Conservation (phyloP, 2,888 invertebrate species). For the Trissolcus brochymenae region DNA sequence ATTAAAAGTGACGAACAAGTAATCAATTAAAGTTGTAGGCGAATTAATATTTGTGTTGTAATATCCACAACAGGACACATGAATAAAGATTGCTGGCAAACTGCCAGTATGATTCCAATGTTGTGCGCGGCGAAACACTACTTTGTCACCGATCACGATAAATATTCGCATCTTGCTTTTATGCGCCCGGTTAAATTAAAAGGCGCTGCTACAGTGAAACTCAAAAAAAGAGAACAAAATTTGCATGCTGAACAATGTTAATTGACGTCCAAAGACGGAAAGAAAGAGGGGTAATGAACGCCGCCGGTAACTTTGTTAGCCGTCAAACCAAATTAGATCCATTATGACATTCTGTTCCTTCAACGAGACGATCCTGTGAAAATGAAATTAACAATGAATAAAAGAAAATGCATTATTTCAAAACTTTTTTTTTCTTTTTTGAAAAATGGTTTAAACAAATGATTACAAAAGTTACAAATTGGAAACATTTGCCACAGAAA, state of each 20-base stretch:
- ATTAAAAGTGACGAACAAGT: no score
- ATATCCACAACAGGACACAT: constrained; percentile 55
- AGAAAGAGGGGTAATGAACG: constrained; percentile 2
- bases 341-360: constrained; percentile 13
- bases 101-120: constrained; percentile 64
- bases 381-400: background rate
- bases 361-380: constrained; percentile 5
- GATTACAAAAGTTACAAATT: background rate
- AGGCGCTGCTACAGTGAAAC: constrained; percentile 12
- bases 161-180: constrained; percentile 39
- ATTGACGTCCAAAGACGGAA: constrained; percentile 19
- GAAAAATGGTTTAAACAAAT: background rate
- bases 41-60: constrained; percentile 62
- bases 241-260: constrained; percentile 10
- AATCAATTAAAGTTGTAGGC: constrained; percentile 33
- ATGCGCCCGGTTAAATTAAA: constrained; percentile 23
- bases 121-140: constrained; percentile 57
- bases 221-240: constrained; percentile 17
- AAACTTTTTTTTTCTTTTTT: background rate
- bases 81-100: constrained; percentile 63
- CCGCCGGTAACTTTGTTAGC: constrained; percentile 16
- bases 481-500: background rate
- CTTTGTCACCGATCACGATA: constrained; percentile 47
- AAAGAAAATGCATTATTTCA: background rate
- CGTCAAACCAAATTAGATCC: constrained; percentile 22